A percentile compares a stretch with the other conserved stretches of the same genome.
phyloP scores from a whole-genome alignment of 1,140 invertebrate species.

The Halyomorpha halys region DNA sequence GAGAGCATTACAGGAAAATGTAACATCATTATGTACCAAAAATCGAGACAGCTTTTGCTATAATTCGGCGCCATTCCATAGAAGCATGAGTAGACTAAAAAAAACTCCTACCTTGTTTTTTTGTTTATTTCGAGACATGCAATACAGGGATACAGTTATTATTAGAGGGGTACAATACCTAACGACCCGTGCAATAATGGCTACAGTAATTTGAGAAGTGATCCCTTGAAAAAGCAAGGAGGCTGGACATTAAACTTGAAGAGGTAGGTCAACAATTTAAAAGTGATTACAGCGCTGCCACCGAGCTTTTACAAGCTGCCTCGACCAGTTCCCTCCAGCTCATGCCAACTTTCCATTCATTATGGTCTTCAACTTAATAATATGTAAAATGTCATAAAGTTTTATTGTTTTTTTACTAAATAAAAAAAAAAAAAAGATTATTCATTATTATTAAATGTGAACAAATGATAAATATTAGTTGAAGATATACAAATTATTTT shows the following conservation, averaged over 20 bases:
- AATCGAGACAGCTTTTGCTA: neutral
- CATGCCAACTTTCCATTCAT: too few species aligned
- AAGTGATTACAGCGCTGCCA: neutral
- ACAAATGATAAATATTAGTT: too few species aligned
- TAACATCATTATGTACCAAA: too few species aligned
- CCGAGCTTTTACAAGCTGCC: neutral
- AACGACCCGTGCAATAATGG: constrained; percentile 11
- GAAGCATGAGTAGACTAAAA: neutral
- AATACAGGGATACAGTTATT: constrained; percentile 6
- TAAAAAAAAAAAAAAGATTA: too few species aligned
- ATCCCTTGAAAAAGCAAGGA: constrained; percentile 3
- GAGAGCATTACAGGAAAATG: too few species aligned
- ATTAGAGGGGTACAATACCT: constrained; percentile 11
- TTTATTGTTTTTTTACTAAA: too few species aligned
- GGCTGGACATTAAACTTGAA: constrained; percentile 7
- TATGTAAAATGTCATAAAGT: too few species aligned
- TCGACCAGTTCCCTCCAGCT: too few species aligned
- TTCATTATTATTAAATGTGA: too few species aligned
- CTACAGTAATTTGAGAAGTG: constrained; percentile 5
- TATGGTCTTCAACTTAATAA: too few species aligned
- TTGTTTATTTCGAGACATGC: neutral
- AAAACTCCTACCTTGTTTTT: neutral
- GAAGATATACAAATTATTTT: too few species aligned
- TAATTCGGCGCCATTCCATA: neutral
- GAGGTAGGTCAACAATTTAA: constrained; percentile 1